These are phyloP conservation scores for Panthera uncia DNA, from an alignment of 2,113 vertebrate species.

Conservation along the genomic window DNA sequence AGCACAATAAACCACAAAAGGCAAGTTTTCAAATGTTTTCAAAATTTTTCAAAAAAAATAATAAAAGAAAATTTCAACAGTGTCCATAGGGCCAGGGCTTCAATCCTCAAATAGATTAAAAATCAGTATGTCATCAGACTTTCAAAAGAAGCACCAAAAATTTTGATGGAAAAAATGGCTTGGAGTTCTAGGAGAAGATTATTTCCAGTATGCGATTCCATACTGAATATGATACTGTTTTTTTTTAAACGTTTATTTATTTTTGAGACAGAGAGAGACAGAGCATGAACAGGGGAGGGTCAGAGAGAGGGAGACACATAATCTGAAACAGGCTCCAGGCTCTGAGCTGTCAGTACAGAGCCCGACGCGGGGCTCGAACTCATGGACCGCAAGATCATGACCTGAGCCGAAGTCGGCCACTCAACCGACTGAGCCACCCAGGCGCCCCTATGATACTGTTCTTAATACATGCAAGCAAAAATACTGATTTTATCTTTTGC, in stretches of 20 bases:
- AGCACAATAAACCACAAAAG: not conserved
- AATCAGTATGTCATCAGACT: not conserved
- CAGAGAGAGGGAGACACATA: too few relatives aligned
- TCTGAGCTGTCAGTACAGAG: too few relatives aligned
- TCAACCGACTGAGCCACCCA: too few relatives aligned
- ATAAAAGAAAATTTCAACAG: not conserved
- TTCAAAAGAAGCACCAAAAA: not conserved
- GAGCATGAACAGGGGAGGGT: too few relatives aligned
- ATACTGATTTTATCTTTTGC: not conserved
- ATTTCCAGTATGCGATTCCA: not conserved
- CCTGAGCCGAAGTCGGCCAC: too few relatives aligned
- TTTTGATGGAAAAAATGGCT: not conserved
- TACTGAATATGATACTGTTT: not conserved
- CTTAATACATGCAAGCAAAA: not conserved
- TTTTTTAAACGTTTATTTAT: not conserved
- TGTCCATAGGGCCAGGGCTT: not conserved
- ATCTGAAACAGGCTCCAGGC: too few relatives aligned
- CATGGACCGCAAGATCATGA: too few relatives aligned
- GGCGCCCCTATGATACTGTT: not conserved
- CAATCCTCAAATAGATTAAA: slow-evolving; percentile 1
- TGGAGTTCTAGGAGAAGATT: not conserved
- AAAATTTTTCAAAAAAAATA: not conserved
- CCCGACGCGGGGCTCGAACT: too few relatives aligned
- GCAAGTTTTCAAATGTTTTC: not conserved
- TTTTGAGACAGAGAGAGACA: too few relatives aligned